Conservation (phyloP, 1,140 invertebrate genomes). For the Chironomus striatipennis region DNA sequence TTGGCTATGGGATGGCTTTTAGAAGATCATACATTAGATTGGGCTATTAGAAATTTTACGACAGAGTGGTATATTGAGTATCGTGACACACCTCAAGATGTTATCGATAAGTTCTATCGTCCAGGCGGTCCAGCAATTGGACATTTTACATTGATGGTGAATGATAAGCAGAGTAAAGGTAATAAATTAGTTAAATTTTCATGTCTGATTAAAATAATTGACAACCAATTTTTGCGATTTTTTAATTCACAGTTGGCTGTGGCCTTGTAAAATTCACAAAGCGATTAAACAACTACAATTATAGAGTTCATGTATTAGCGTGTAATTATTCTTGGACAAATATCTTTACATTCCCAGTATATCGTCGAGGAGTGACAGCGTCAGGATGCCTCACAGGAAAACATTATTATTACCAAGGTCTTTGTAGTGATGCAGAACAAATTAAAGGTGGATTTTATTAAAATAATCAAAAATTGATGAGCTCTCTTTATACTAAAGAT, state of each 20-base stretch:
- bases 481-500: not conserved
- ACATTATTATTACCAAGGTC: slow-evolving; percentile 31
- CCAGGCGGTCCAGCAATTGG: slow-evolving; percentile 26
- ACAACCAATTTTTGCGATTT: too few relatives aligned
- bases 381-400: slow-evolving; percentile 32
- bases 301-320: slow-evolving; percentile 24
- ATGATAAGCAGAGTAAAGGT: slow-evolving; percentile 21
- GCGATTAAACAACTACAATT: slow-evolving; percentile 4
- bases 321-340: slow-evolving; percentile 28
- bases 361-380: slow-evolving; percentile 28
- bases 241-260: not conserved
- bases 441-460: slow-evolving; percentile 14
- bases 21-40: slow-evolving; percentile 2
- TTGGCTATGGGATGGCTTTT: slow-evolving; percentile 18
- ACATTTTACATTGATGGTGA: slow-evolving; percentile 25
- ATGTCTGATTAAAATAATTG: not conserved
- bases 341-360: slow-evolving; percentile 28
- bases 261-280: slow-evolving; percentile 19
- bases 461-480: not conserved
- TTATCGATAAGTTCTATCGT: not conserved
- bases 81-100: slow-evolving; percentile 8
- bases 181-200: not conserved
- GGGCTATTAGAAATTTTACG: slow-evolving; percentile 16
- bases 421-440: slow-evolving; percentile 28
- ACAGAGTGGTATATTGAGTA: slow-evolving; percentile 27